Conservation (phyloP, 1,140 invertebrate genomes). For the Megalopta genalis region DNA sequence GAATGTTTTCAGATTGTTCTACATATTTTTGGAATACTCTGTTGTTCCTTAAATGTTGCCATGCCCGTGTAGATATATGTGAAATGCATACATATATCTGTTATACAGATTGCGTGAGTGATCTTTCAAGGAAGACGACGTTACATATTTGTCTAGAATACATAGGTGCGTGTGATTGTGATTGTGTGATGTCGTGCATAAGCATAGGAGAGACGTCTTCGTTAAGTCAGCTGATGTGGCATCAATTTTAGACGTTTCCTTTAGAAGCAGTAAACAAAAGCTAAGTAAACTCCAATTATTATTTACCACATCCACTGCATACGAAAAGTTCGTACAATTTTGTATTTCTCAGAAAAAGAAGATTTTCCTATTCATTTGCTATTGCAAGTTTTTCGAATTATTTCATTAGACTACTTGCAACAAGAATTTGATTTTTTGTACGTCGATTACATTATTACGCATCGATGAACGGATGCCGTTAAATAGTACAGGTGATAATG, state of each 20-base stretch:
- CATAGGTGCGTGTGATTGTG: not conserved
- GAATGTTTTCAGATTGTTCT: no score
- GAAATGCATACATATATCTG: no score
- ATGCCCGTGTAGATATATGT: no score
- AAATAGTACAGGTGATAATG: not conserved
- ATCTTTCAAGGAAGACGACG: not conserved
- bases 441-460: no score
- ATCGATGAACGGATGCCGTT: not conserved
- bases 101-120: not conserved
- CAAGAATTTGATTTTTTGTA: not conserved
- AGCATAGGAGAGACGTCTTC: not conserved
- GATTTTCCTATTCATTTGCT: not conserved
- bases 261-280: not conserved
- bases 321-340: not conserved
- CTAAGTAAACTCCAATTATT: not conserved
- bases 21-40: no score
- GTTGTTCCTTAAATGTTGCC: no score
- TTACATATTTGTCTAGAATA: not conserved
- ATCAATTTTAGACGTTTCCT: not conserved
- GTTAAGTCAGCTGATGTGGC: not conserved
- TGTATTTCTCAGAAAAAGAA: not conserved
- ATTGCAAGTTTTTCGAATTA: no score
- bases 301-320: not conserved
- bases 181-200: not conserved
- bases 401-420: not conserved